phyloP scores from a whole-genome alignment of 2,888 invertebrate genomes.

The Drosophila acutilabella region DNA sequence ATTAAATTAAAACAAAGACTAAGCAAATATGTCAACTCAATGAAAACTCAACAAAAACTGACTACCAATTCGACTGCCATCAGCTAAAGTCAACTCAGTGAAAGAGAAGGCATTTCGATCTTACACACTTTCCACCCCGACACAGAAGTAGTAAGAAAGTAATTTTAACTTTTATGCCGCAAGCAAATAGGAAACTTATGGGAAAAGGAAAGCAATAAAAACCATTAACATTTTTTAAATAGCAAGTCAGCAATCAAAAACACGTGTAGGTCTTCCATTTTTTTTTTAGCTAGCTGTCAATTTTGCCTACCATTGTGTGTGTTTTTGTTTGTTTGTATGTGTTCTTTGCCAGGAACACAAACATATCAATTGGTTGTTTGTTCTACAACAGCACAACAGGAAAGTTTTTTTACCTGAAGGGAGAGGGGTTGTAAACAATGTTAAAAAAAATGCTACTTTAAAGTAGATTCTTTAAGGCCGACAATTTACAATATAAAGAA shows the following conservation, averaged over 20 bases:
- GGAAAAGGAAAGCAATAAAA: conserved; percentile 18
- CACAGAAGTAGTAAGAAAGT: conserved; percentile 52
- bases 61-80: conserved; percentile 27
- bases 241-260: conserved; percentile 70
- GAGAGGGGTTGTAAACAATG: conserved; percentile 26
- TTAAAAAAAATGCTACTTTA: not conserved
- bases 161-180: conserved; percentile 64
- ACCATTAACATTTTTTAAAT: conserved; percentile 51
- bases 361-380: conserved; percentile 65
- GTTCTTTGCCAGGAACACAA: conserved; percentile 3
- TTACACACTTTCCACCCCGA: conserved; percentile 1
- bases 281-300: not conserved
- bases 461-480: too few species aligned
- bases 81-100: conserved; percentile 21
- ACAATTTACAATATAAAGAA: too few species aligned
- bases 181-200: conserved; percentile 37
- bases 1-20: too few species aligned
- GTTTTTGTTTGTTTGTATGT: conserved; percentile 18
- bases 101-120: not conserved
- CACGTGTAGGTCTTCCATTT: conserved; percentile 43
- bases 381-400: conserved; percentile 13
- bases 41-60: conserved; percentile 25
- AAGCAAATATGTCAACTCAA: conserved; percentile 58
- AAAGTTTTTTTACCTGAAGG: conserved; percentile 52
- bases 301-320: not conserved